Base-by-base conservation (phyloP, 2,888 invertebrate genomes). In the Tipula vernalis region DNA sequence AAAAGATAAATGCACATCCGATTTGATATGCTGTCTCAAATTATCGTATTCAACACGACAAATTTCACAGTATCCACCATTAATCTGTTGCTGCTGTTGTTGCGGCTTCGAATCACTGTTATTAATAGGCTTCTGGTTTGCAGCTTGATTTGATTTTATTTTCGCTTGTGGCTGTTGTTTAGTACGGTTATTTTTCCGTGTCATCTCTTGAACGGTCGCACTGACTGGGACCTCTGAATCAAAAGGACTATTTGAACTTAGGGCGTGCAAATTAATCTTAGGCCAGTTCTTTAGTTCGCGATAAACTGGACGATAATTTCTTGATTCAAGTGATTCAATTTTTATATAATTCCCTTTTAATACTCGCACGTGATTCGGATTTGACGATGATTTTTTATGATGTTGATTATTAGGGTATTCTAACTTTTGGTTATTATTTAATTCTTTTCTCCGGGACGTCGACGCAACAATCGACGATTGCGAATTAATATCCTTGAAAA, bases 11-110 rank as follows among this genome's bases (percentile, higher is more conserved):
- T 96, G 96, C 89, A 95, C 94, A 89, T 95, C 95, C 42, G 95
- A 95, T 88, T 95, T 94, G 28, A 96, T 92, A 90, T 96, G 96
- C 88, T 95, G 93, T 15, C 94, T 93, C 13, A 95, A 92, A 89
- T 94, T 95, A 87, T 93, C 93, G 91, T 96, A 96, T 89, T 95
- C 95, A 86, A 94, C 92, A 90, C 95, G 95, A 91, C 96, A 96
- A 91, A 96, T 95, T 92, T 96, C 96, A 92, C 96, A 96, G 90
- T 95, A 96, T 18, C 96, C 96, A 83, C 93, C 93, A 71, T 71
- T 71, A 71, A 71, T 28, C 18, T 71, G 71, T 88, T 92, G 91
- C 85, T 91, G 91, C 12, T 57, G 57, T 12, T 57, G 57, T 57
- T 18, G 71, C 12, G 71, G 71, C 3, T 91, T 91, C 42, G 89